These are phyloP conservation scores for Gobio occitaniae DNA, from an alignment of 2,797 vertebrate species.

Conservation along the genomic window DNA sequence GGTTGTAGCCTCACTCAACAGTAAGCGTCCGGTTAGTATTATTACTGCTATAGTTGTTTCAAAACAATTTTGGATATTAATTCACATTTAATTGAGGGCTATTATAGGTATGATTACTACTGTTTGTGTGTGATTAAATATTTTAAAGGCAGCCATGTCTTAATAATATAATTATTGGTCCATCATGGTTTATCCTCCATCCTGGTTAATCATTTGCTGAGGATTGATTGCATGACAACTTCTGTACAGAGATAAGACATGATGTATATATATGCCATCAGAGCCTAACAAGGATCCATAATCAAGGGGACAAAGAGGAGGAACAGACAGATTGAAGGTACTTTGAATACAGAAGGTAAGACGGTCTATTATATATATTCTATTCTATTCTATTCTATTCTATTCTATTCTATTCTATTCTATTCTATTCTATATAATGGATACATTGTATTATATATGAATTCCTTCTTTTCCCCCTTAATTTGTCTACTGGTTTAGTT, in stretches of 20 bases:
- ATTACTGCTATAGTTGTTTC: background rate
- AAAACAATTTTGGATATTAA: background rate
- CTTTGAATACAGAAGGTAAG: background rate
- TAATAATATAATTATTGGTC: background rate
- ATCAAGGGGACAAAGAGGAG: background rate
- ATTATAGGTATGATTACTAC: background rate
- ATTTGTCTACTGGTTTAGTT: background rate
- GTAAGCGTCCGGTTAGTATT: background rate
- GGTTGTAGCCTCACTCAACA: background rate
- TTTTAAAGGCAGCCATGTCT: background rate
- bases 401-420: background rate
- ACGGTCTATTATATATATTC: background rate
- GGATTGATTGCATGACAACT: background rate
- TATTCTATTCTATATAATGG: background rate
- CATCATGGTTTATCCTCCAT: background rate
- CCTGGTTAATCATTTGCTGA: slow-evolving; percentile 26
- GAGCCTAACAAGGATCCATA: background rate
- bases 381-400: background rate
- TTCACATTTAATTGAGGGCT: too few species aligned
- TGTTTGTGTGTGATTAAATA: background rate
- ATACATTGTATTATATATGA: background rate
- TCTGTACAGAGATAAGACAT: background rate
- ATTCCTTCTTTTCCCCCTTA: background rate
- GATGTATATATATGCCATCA: background rate
- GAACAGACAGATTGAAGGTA: background rate